Evolutionary conservation across 2,888 invertebrate genomes (phyloP).

Genomic region (Argyresthia goedartella): DNA sequence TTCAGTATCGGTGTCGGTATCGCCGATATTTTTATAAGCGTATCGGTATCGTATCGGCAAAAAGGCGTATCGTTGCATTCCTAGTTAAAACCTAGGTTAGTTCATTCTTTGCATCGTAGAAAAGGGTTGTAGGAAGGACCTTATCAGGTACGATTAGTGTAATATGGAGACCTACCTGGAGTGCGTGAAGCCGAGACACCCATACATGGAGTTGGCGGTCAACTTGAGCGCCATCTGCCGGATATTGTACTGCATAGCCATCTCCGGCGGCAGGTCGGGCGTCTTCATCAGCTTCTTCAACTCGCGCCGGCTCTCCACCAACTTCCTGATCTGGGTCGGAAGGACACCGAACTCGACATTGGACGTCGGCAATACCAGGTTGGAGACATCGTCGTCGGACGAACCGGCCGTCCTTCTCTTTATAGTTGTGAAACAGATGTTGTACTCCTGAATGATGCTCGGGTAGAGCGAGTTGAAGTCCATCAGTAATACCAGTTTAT

Average conservation of each 20-base stretch:
- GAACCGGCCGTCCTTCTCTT: slow-evolving; percentile 46
- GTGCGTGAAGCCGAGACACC: slow-evolving; percentile 95
- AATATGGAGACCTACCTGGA: too few species aligned
- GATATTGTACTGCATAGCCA: slow-evolving; percentile 94
- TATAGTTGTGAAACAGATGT: slow-evolving; percentile 97
- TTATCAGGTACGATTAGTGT: too few species aligned
- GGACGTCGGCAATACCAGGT: slow-evolving; percentile 61
- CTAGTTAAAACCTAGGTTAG: too few species aligned
- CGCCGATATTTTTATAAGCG: too few species aligned
- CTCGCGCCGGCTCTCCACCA: slow-evolving; percentile 93
- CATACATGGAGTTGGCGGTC: slow-evolving; percentile 99
- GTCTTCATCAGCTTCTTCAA: slow-evolving; percentile 94
- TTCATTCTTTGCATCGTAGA: too few species aligned
- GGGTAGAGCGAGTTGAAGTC: slow-evolving; percentile 99
- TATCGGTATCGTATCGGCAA: too few species aligned
- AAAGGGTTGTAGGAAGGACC: too few species aligned
- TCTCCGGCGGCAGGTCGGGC: slow-evolving; percentile 80
- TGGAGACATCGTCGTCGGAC: slow-evolving; percentile 65
- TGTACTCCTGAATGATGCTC: slow-evolving; percentile 99
- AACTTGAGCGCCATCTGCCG: slow-evolving; percentile 96
- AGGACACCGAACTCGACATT: slow-evolving; percentile 82
- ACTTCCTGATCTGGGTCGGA: slow-evolving; percentile 93
- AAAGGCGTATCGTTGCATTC: too few species aligned
- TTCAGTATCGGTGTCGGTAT: too few species aligned
- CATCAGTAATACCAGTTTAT: slow-evolving; percentile 94